A percentile compares a stretch with the other conserved stretches of the same genome.
Conservation (phyloP, 2,797 vertebrate species). For the Dryobates pubescens region DNA sequence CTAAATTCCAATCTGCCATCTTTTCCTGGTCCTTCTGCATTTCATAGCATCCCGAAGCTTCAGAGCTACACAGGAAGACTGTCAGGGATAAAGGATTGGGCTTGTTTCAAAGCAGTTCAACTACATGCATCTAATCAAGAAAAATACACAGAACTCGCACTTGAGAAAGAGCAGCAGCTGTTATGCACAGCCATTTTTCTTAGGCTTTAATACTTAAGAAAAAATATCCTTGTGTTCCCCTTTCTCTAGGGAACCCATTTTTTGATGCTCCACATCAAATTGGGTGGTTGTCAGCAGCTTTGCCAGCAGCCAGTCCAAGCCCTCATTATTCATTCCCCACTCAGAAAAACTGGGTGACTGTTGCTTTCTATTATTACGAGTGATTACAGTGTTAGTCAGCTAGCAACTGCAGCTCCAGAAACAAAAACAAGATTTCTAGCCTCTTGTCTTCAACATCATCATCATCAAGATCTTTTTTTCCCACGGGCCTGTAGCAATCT, state of each 20-base stretch:
- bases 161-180: conserved; percentile 18
- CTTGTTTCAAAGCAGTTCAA: not conserved
- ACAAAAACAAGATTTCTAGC: not conserved
- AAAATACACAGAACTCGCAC: not conserved
- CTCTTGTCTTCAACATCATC: not conserved
- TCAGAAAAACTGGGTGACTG: not conserved
- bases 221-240: not conserved
- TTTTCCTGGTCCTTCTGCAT: not conserved
- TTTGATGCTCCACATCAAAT: not conserved
- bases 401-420: not conserved
- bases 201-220: not conserved
- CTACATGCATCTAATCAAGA: not conserved
- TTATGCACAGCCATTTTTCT: conserved; percentile 29
- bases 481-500: not conserved
- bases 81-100: not conserved
- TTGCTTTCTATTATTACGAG: not conserved
- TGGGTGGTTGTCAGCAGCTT: not conserved
- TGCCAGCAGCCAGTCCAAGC: conserved; percentile 41
- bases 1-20: not conserved
- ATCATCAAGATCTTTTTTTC: not conserved
- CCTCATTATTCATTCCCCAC: conserved; percentile 8
- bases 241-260: not conserved
- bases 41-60: not conserved
- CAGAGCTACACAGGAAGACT: not conserved
- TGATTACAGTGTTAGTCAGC: not conserved